These are phyloP conservation scores for Macrochelys suwanniensis DNA, from an alignment of 2,797 vertebrate genomes.

Conservation along the genomic window DNA sequence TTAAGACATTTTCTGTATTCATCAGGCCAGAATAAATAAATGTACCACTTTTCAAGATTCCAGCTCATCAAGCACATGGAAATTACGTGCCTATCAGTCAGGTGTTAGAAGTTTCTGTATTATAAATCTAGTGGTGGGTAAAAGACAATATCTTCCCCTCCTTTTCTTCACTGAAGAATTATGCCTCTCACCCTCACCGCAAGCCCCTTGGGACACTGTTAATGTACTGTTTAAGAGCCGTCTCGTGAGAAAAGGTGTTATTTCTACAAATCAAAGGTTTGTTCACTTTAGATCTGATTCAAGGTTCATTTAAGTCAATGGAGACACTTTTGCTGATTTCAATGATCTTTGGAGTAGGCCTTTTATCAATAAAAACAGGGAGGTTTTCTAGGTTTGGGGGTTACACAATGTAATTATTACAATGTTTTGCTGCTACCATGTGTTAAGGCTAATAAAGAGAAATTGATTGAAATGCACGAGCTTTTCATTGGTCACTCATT, in stretches of 20 bases:
- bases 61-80: background rate
- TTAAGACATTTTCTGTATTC: accelerated
- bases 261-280: background rate
- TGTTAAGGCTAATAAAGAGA: background rate
- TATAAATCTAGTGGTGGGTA: background rate
- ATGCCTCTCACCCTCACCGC: background rate
- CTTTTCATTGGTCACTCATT: background rate
- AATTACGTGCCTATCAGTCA: background rate
- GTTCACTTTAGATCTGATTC: background rate
- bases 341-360: background rate
- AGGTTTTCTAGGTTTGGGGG: background rate
- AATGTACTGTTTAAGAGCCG: background rate
- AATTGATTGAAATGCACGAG: background rate
- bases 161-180: background rate
- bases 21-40: background rate
- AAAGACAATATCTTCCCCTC: background rate
- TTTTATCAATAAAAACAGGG: background rate
- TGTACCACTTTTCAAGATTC: background rate
- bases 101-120: background rate
- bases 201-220: background rate
- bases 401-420: background rate
- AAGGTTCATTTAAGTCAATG: background rate
- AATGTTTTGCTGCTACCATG: background rate
- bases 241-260: background rate
- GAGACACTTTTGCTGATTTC: conserved; percentile 4